Percentiles rank a stretch among this genome's conserved stretches.
Evolutionary conservation across 2,888 invertebrate species (phyloP).

Genomic region (Schizaphis graminum): DNA sequence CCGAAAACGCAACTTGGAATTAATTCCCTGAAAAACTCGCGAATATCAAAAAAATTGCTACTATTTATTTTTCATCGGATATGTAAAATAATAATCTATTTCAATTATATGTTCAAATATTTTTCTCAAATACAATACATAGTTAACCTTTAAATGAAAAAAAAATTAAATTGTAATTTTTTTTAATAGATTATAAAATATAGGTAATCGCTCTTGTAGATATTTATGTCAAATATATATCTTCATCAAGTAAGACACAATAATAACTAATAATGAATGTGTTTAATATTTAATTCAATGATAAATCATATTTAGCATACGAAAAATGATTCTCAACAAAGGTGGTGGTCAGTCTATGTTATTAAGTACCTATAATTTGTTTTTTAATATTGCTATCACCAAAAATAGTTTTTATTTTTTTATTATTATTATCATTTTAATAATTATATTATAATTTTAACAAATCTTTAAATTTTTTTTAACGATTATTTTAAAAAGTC

Average conservation of each 20-base stretch:
- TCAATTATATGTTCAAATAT: not conserved
- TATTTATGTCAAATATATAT: not conserved
- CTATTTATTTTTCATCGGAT: not conserved
- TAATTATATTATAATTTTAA: too few relatives aligned
- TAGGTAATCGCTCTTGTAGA: not conserved
- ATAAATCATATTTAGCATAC: too few relatives aligned
- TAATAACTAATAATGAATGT: not conserved
- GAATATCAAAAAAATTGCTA: not conserved
- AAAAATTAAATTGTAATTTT: not conserved
- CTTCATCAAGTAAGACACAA: not conserved
- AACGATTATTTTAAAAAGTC: too few relatives aligned
- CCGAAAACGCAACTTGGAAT: not conserved
- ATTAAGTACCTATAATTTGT: too few relatives aligned
- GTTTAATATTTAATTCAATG: too few relatives aligned
- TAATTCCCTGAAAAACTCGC: not conserved
- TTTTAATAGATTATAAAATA: not conserved
- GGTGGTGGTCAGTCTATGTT: too few relatives aligned
- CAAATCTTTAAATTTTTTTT: not conserved
- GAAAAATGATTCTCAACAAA: too few relatives aligned
- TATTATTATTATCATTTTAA: too few relatives aligned
- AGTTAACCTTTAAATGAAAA: not conserved
- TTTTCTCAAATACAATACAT: not conserved
- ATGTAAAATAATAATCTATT: not conserved
- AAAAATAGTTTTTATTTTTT: too few relatives aligned
- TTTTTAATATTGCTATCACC: too few relatives aligned